Evolutionary conservation across 2,888 invertebrate genomes (phyloP).

Genomic region (Heliconius erato): DNA sequence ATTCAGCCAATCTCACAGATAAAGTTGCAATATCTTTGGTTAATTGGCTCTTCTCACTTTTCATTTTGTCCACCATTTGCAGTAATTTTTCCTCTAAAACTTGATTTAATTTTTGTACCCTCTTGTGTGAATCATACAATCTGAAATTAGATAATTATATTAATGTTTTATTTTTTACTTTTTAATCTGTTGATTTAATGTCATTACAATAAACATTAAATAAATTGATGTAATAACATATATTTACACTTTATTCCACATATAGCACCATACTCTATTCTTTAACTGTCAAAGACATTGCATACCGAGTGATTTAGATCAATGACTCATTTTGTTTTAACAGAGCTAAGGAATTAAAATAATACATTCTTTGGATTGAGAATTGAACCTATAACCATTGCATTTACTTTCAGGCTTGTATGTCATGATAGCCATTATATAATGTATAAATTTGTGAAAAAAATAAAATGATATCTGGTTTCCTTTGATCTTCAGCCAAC

Average conservation of each 20-base stretch:
- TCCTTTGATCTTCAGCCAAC: too few species aligned
- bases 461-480: too few species aligned
- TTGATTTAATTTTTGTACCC: slow-evolving; percentile 97
- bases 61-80: slow-evolving; percentile 96
- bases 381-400: too few species aligned
- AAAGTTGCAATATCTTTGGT: slow-evolving; percentile 95
- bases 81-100: slow-evolving; percentile 97
- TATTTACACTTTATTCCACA: neutral
- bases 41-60: slow-evolving; percentile 94
- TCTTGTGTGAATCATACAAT: slow-evolving; percentile 96
- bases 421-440: too few species aligned
- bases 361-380: too few species aligned
- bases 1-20: slow-evolving; percentile 93
- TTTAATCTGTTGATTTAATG: neutral
- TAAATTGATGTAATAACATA: neutral
- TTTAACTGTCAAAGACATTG: too few species aligned
- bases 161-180: neutral
- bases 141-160: slow-evolving; percentile 73
- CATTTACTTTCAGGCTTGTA: too few species aligned
- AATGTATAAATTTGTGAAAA: too few species aligned
- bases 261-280: too few species aligned
- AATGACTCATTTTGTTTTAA: too few species aligned
- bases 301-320: too few species aligned
- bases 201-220: neutral
- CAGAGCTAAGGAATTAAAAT: too few species aligned